Evolutionary conservation across 2,797 vertebrate species (phyloP).

Genomic region (Notolabrus celidotus): DNA sequence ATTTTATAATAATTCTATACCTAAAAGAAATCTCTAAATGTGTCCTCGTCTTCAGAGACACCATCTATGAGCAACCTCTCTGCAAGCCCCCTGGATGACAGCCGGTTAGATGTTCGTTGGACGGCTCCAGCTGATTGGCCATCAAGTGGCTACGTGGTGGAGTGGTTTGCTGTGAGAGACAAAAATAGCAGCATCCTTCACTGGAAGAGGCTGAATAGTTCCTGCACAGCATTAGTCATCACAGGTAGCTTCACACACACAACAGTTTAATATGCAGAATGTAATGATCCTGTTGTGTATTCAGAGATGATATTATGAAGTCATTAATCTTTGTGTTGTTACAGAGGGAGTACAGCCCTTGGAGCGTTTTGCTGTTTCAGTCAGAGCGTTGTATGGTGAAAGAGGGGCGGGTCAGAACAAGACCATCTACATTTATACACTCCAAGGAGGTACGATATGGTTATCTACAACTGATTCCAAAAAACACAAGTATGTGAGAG

Average conservation of each 20-base stretch:
- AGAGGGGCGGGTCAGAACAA: conserved; percentile 13
- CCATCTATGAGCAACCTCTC: conserved; percentile 38
- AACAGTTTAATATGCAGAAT: not conserved
- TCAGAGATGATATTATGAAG: too few species aligned
- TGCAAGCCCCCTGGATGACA: conserved; percentile 53
- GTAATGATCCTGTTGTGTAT: too few species aligned
- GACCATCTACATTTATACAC: conserved; percentile 46
- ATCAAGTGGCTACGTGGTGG: conserved; percentile 70
- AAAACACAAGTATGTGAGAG: too few species aligned
- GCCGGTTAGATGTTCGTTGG: conserved; percentile 75
- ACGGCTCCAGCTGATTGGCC: conserved; percentile 19
- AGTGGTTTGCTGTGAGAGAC: conserved; percentile 75
- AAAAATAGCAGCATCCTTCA: conserved; percentile 16
- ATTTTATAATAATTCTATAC: too few species aligned
- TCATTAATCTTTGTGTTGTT: not conserved
- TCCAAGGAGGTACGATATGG: conserved; percentile 64
- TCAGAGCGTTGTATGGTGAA: conserved; percentile 56
- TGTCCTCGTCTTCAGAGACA: conserved; percentile 46
- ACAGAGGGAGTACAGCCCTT: conserved; percentile 63
- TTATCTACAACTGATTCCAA: too few species aligned
- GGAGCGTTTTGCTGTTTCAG: conserved; percentile 62
- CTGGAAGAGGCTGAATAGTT: conserved; percentile 68
- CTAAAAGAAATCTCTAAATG: too few species aligned
- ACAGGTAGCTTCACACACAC: conserved; percentile 64
- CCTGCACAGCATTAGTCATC: conserved; percentile 55